These are phyloP conservation scores for Sebastes wilsoni DNA, from an alignment of 2,797 vertebrate species.

Conservation along the genomic window DNA sequence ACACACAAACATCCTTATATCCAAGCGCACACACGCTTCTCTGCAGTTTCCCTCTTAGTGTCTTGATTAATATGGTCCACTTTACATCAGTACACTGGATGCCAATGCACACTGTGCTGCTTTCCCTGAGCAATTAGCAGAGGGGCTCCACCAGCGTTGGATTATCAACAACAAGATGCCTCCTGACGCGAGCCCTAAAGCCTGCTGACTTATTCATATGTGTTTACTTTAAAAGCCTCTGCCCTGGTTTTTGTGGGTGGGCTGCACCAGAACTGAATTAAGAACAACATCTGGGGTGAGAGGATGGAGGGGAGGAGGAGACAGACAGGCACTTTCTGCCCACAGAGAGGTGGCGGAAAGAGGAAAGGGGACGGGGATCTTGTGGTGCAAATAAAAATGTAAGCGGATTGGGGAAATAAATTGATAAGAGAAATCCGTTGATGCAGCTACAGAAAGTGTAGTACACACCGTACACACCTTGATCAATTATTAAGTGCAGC, in stretches of 20 bases:
- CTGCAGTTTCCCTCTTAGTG: constrained; percentile 58
- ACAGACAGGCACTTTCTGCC: constrained; percentile 9
- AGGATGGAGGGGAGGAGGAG: neutral
- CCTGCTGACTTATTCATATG: constrained; percentile 83
- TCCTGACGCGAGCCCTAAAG: constrained; percentile 79
- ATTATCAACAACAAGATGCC: constrained; percentile 84
- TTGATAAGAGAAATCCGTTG: neutral
- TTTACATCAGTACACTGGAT: constrained; percentile 77
- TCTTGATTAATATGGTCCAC: constrained; percentile 85
- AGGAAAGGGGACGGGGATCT: neutral
- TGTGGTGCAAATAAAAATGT: neutral
- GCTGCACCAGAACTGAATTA: constrained; percentile 65
- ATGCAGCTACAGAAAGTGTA: neutral
- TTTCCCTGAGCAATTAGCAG: constrained; percentile 83
- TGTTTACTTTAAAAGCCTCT: constrained; percentile 78
- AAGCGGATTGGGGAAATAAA: neutral
- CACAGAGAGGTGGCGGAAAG: constrained; percentile 24
- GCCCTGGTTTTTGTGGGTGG: constrained; percentile 68
- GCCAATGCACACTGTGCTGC: constrained; percentile 77
- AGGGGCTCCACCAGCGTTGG: constrained; percentile 73
- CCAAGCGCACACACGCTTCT: neutral
- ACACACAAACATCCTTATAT: constrained; percentile 8
- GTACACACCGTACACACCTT: constrained; percentile 9
- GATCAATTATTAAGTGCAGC: constrained; percentile 33
- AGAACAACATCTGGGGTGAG: constrained; percentile 64